Evolutionary conservation across 1,140 invertebrate genomes (phyloP).

Genomic region (Sarcophaga bullata): DNA sequence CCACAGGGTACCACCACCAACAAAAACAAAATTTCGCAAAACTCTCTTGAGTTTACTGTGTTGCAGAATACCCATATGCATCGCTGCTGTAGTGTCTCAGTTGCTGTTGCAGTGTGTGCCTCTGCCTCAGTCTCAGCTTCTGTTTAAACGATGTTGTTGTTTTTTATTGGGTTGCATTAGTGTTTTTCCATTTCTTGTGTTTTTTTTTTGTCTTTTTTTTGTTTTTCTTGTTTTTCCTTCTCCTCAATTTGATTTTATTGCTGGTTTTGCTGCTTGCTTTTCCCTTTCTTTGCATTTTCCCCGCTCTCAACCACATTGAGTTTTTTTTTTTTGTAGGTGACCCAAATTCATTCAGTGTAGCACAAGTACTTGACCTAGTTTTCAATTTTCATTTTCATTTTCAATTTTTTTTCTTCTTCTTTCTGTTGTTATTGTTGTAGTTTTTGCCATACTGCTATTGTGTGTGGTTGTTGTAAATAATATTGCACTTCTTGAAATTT

Average conservation of each 20-base stretch:
- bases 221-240: not conserved
- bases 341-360: slow-evolving; percentile 28
- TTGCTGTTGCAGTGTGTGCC: not conserved
- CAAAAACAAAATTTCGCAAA: no score
- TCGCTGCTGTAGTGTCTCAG: not conserved
- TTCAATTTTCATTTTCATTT: slow-evolving; percentile 29
- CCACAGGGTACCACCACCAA: no score
- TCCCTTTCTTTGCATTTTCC: not conserved
- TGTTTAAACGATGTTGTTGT: no score
- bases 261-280: not conserved
- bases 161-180: no score
- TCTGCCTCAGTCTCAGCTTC: not conserved
- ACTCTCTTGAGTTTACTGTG: no score
- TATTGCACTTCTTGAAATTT: no score
- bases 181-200: not conserved
- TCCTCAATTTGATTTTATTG: not conserved
- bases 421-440: not conserved
- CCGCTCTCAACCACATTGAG: not conserved
- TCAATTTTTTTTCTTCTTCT: slow-evolving; percentile 7
- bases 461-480: not conserved
- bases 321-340: slow-evolving; percentile 32
- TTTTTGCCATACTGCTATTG: slow-evolving; percentile 5
- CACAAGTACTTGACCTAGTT: slow-evolving; percentile 34
- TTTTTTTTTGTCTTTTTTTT: not conserved
- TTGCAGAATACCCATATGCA: not conserved